These are phyloP conservation scores for Chaetorhynchus papuensis DNA, from an alignment of 2,113 vertebrate genomes.

Conservation along the genomic window DNA sequence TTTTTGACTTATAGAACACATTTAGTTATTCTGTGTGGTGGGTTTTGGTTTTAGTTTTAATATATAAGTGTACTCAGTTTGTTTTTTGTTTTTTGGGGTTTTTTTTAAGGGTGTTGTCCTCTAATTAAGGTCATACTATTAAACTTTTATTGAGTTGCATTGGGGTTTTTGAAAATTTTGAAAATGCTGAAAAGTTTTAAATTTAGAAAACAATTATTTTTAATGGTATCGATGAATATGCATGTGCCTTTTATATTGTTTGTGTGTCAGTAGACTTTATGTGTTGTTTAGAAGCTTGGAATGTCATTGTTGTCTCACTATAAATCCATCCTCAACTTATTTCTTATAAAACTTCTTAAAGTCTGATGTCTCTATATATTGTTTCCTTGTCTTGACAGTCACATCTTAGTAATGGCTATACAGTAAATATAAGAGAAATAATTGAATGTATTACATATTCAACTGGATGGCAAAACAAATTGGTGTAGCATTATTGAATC, in stretches of 20 bases:
- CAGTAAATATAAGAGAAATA: not conserved
- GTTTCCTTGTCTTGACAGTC: not conserved
- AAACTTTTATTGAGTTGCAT: not conserved
- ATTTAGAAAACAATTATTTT: not conserved
- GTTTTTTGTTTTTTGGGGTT: not conserved
- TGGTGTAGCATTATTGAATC: not conserved
- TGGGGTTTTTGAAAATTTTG: not conserved
- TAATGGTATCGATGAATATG: not conserved
- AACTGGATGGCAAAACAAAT: not conserved
- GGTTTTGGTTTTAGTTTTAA: not conserved
- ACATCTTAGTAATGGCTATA: not conserved
- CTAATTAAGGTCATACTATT: not conserved
- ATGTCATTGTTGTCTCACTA: not conserved
- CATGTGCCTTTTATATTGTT: not conserved
- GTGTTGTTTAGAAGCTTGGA: not conserved
- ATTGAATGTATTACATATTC: not conserved
- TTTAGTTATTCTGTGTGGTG: not conserved
- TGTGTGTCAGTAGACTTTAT: not conserved
- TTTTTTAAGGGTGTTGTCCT: fast-evolving
- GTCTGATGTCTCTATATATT: not conserved
- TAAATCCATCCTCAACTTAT: not conserved
- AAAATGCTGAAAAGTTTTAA: not conserved
- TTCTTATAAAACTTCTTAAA: not conserved
- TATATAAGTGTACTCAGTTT: not conserved
- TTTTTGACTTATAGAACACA: not conserved